Evolutionary conservation across 2,888 invertebrate genomes (phyloP), one percentile per base, ranked within the genome.

Genomic region (Gasteruption jaculator): DNA sequence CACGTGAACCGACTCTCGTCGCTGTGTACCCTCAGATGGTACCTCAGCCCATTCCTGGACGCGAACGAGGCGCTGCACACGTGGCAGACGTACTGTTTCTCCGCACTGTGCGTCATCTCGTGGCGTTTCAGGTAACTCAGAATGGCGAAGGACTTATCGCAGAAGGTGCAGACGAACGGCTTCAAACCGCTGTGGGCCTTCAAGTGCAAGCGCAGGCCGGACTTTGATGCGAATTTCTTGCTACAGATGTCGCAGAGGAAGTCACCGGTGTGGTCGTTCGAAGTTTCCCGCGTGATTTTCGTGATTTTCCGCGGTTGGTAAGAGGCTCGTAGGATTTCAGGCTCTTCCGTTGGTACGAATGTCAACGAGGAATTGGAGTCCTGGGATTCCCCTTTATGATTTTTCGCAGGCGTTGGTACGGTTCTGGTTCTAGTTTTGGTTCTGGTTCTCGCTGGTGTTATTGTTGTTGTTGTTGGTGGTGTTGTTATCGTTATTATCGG

Each of bases 241-340:
- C 53, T 56, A 32, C 61, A 63, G 8, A 56, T 29, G 21, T 57
- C 50, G 24, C 61, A 63, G 2, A 56, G 31, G 46, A n/a, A n/a
- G n/a, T n/a, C n/a, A n/a, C n/a, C n/a, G n/a, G n/a, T n/a, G n/a
- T n/a, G n/a, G n/a, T n/a, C n/a, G n/a, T n/a, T n/a, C n/a, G n/a
- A n/a, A n/a, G n/a, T n/a, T n/a, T n/a, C n/a, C n/a, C n/a, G n/a
- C n/a, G n/a, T n/a, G n/a, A n/a, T n/a, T n/a, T n/a, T n/a, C n/a
- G n/a, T n/a, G n/a, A n/a, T n/a, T n/a, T n/a, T n/a, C n/a, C n/a
- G n/a, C n/a, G n/a, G n/a, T n/a, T n/a, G n/a, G n/a, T n/a, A n/a
- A n/a, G n/a, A n/a, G n/a, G n/a, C n/a, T n/a, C n/a, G n/a, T n/a
- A n/a, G n/a, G n/a, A n/a, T n/a, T n/a, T n/a, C n/a, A n/a, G n/a